Evolutionary conservation across 1,140 invertebrate species (phyloP).

Genomic region (Xylocopa sonorina): DNA sequence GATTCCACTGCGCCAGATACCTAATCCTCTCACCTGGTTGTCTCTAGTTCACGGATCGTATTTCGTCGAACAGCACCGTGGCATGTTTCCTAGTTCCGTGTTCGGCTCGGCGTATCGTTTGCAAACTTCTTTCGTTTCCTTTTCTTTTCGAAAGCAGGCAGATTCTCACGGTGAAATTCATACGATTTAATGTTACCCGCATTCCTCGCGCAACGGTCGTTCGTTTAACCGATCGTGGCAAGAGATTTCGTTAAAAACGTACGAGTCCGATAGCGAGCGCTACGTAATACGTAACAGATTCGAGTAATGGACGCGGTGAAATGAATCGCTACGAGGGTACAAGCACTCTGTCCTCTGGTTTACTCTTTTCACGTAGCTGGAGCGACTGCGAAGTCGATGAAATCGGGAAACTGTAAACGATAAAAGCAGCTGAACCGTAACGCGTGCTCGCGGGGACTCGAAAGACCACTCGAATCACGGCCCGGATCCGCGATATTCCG

Average conservation of each 20-base stretch:
- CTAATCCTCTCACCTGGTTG: conserved; percentile 31
- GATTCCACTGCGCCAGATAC: conserved; percentile 46
- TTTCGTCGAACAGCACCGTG: conserved; percentile 34
- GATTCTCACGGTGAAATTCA: background rate
- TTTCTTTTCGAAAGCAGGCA: background rate
- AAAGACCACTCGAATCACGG: background rate
- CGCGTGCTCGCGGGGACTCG: background rate
- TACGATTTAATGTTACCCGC: too few relatives aligned
- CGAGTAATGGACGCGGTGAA: too few relatives aligned
- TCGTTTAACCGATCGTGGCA: too few relatives aligned
- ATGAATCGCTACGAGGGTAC: too few relatives aligned
- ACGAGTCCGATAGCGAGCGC: too few relatives aligned
- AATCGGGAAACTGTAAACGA: background rate
- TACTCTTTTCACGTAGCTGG: too few relatives aligned
- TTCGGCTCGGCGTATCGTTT: background rate
- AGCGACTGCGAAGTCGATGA: too few relatives aligned
- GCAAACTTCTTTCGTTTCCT: background rate
- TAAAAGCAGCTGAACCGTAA: background rate
- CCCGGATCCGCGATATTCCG: background rate
- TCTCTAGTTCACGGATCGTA: conserved; percentile 19
- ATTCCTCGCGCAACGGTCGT: too few relatives aligned
- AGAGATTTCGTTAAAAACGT: too few relatives aligned
- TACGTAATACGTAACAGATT: too few relatives aligned
- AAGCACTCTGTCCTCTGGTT: too few relatives aligned
- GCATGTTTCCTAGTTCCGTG: conserved; percentile 32